These are phyloP conservation scores for Stigmatopora nigra DNA, from an alignment of 2,113 vertebrate species.

Conservation along the genomic window DNA sequence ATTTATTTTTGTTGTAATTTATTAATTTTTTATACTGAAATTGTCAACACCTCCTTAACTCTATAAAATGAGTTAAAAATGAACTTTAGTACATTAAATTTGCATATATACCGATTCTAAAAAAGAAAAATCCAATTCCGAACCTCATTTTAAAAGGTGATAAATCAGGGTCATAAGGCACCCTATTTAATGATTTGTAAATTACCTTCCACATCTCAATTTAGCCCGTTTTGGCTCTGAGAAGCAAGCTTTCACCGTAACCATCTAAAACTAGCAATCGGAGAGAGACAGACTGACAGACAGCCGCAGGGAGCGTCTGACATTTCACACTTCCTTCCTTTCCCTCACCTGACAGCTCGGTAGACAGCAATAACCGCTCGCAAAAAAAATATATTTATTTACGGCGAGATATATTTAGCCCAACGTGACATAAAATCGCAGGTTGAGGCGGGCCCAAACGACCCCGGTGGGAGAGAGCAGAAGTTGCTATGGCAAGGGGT, in stretches of 20 bases:
- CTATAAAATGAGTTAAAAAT: too few species aligned
- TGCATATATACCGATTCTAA: too few species aligned
- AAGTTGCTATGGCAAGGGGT: not conserved
- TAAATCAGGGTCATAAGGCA: constrained; percentile 8
- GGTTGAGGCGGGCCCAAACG: constrained; percentile 39
- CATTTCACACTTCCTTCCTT: constrained; percentile 37
- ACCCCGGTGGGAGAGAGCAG: constrained; percentile 6
- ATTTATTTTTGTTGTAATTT: too few species aligned
- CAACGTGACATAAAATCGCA: constrained; percentile 45
- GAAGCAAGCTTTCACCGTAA: constrained; percentile 27
- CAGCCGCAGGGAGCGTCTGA: constrained; percentile 19
- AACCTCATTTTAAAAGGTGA: not conserved
- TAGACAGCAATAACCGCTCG: constrained; percentile 45
- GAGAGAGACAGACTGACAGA: constrained; percentile 16
- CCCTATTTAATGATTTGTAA: constrained; percentile 50
- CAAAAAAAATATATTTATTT: constrained; percentile 44
- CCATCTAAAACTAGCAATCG: constrained; percentile 7
- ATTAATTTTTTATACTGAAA: too few species aligned
- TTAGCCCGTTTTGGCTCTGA: constrained; percentile 35
- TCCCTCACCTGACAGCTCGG: constrained; percentile 53
- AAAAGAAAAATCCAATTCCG: too few species aligned
- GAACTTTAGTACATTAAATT: too few species aligned
- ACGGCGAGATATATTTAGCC: constrained; percentile 36
- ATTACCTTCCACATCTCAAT: constrained; percentile 50
- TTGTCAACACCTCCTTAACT: too few species aligned